These are phyloP conservation scores for Urophycis tenuis DNA, from an alignment of 2,797 vertebrate genomes.

Conservation along the genomic window DNA sequence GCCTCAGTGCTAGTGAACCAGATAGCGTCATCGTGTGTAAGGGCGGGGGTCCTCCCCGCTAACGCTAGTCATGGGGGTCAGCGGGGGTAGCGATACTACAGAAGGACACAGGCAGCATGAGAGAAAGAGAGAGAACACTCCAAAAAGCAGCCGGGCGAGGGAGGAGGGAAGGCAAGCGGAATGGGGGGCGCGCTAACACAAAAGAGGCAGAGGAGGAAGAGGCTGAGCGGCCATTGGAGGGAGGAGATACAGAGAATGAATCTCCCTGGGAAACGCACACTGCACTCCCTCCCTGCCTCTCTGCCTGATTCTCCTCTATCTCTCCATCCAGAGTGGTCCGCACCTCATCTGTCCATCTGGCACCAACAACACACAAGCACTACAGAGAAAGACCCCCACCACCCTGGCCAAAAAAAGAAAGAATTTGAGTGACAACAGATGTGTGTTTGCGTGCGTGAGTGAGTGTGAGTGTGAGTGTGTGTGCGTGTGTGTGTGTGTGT, in stretches of 20 bases:
- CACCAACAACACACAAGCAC: not conserved
- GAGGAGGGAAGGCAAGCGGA: conserved; percentile 41
- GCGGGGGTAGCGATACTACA: not conserved
- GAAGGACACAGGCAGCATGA: conserved; percentile 16
- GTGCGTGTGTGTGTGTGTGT: not conserved
- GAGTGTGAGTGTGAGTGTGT: not conserved
- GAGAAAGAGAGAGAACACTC: not conserved
- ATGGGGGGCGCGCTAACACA: conserved; percentile 59
- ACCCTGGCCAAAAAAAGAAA: conserved; percentile 4
- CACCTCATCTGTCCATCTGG: conserved; percentile 1
- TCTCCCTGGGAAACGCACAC: conserved; percentile 32
- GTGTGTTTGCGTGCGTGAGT: conserved; percentile 2
- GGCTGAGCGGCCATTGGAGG: conserved; percentile 28
- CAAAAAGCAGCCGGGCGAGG: conserved; percentile 10
- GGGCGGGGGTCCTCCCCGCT: conserved; percentile 13
- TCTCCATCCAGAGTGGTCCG: conserved; percentile 28
- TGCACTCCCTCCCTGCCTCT: conserved; percentile 11
- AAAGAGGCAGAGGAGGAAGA: conserved; percentile 61
- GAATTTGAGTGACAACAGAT: conserved; percentile 1
- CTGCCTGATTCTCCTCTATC: conserved; percentile 13
- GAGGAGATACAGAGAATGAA: conserved; percentile 23
- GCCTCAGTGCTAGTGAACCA: not conserved
- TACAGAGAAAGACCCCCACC: not conserved
- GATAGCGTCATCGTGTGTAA: conserved; percentile 3
- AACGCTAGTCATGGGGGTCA: conserved; percentile 14